phyloP scores from a whole-genome alignment of 2,888 invertebrate genomes.

The Tenthredo notha region DNA sequence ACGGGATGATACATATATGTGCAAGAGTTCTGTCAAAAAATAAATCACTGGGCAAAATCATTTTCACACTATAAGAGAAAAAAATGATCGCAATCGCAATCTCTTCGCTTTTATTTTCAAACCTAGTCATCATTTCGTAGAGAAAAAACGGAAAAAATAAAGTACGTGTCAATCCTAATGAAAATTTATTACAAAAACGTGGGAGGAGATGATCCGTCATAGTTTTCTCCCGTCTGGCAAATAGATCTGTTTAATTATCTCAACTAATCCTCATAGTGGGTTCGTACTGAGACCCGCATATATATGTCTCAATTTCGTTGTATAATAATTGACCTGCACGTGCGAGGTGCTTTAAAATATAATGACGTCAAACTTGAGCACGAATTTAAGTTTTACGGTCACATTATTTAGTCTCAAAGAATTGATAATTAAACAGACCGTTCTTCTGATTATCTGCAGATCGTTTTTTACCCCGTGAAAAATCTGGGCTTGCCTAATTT shows the following conservation, averaged over 20 bases:
- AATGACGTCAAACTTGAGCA: constrained; percentile 13
- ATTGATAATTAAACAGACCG: not conserved
- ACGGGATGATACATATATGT: too few relatives aligned
- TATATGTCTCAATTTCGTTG: constrained; percentile 11
- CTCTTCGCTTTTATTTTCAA: not conserved
- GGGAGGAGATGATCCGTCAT: not conserved
- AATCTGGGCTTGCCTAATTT: not conserved
- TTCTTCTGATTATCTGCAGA: not conserved
- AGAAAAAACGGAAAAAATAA: not conserved
- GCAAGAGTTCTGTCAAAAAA: not conserved
- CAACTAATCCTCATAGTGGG: not conserved
- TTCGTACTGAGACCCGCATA: constrained; percentile 7
- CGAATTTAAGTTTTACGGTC: constrained; percentile 17
- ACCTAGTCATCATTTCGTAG: not conserved
- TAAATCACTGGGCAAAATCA: not conserved
- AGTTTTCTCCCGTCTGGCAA: constrained; percentile 25
- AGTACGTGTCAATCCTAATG: not conserved
- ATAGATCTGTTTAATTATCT: constrained; percentile 17
- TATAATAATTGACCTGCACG: constrained; percentile 9
- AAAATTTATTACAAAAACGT: not conserved
- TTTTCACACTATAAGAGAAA: not conserved
- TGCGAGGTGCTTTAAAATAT: not conserved
- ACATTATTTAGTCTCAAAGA: not conserved
- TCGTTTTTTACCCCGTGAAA: not conserved
- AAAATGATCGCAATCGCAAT: not conserved